Conservation (phyloP, 2,888 invertebrate species). For the Lasioglossum villosulum region DNA sequence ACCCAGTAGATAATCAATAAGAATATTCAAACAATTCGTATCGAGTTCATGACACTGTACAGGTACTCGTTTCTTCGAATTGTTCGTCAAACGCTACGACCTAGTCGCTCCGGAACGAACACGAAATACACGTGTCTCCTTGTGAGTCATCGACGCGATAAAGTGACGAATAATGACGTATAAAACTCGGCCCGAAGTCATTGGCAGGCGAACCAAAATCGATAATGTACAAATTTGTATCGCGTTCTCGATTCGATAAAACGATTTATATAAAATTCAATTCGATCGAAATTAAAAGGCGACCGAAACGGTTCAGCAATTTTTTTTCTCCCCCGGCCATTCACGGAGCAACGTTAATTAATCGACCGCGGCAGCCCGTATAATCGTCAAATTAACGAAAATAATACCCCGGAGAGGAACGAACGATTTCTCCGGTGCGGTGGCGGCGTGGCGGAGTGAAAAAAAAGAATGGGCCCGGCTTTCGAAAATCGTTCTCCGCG, state of each 20-base stretch:
- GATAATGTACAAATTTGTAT: neutral
- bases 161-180: slow-evolving; percentile 1
- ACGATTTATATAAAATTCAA: neutral
- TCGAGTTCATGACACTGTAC: neutral
- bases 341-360: neutral
- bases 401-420: slow-evolving; percentile 8
- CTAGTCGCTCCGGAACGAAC: neutral
- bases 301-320: neutral
- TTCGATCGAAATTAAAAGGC: neutral
- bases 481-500: slow-evolving; percentile 8
- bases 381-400: slow-evolving; percentile 11
- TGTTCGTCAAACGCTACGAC: neutral
- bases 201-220: neutral
- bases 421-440: slow-evolving; percentile 31
- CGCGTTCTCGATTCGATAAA: neutral
- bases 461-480: neutral
- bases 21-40: neutral
- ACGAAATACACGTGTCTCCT: neutral
- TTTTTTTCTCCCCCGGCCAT: neutral
- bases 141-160: neutral
- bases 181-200: neutral
- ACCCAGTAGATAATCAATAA: neutral
- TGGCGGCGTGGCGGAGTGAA: neutral
- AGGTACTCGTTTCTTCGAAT: neutral
- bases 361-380: neutral